Evolutionary conservation across 2,113 vertebrate genomes (phyloP).

Genomic region (Ornithorhynchus anatinus): DNA sequence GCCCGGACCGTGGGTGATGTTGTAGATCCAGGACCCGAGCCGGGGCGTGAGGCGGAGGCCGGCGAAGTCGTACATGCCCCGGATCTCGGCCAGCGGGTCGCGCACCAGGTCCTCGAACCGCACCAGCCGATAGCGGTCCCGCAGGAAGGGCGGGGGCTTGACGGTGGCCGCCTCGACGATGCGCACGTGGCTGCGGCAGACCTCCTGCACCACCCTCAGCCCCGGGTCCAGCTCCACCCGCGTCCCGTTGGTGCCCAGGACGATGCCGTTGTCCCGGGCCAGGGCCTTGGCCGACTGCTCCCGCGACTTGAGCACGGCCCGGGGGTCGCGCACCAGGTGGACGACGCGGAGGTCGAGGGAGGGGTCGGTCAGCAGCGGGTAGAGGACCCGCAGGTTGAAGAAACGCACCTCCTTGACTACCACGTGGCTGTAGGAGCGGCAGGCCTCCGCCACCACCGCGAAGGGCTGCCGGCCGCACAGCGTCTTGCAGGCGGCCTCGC

Average conservation of each 20-base stretch:
- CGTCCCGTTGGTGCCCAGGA: constrained; percentile 77
- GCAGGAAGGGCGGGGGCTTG: constrained; percentile 84
- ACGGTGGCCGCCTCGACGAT: constrained; percentile 82
- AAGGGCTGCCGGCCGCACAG: constrained; percentile 74
- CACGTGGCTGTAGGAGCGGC: constrained; percentile 86
- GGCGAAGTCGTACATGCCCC: constrained; percentile 82
- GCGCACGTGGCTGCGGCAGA: constrained; percentile 90
- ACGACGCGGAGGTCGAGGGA: constrained; percentile 86
- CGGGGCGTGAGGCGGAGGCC: constrained; percentile 76
- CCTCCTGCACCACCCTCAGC: constrained; percentile 83
- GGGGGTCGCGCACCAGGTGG: constrained; percentile 92
- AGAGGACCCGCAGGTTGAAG: constrained; percentile 91
- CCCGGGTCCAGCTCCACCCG: constrained; percentile 67
- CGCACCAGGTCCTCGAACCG: constrained; percentile 91
- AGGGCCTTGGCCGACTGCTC: constrained; percentile 77
- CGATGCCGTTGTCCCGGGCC: constrained; percentile 75
- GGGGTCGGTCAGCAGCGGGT: constrained; percentile 85
- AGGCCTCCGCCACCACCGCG: constrained; percentile 73
- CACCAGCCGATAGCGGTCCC: constrained; percentile 87
- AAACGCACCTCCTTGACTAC: constrained; percentile 93
- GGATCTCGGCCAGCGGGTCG: constrained; percentile 79
- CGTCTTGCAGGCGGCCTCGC: constrained; percentile 70
- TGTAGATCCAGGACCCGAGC: constrained; percentile 86
- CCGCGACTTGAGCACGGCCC: constrained; percentile 84
- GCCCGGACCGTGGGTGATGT: constrained; percentile 87